These are phyloP conservation scores for Prionace glauca DNA, from an alignment of 2,797 vertebrate species.

Conservation along the genomic window DNA sequence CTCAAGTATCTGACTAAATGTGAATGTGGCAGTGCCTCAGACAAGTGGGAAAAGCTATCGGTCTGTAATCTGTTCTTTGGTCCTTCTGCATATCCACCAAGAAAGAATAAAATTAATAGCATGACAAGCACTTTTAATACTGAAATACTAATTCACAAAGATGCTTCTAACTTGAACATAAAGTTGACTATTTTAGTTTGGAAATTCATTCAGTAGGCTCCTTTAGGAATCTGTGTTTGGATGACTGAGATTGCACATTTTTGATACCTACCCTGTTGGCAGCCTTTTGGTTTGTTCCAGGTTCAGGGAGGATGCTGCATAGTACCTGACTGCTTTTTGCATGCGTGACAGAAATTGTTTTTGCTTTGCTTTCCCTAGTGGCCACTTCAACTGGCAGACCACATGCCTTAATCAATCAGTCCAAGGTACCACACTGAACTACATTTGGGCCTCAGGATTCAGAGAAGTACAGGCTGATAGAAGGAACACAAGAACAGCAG, in stretches of 20 bases:
- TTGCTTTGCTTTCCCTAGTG: neutral
- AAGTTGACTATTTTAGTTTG: neutral
- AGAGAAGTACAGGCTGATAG: neutral
- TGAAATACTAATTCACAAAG: neutral
- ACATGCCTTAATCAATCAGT: neutral
- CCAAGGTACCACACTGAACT: neutral
- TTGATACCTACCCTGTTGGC: neutral
- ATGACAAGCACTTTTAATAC: neutral
- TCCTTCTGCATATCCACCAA: neutral
- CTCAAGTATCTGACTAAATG: neutral
- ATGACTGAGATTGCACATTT: no score
- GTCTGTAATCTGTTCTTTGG: neutral
- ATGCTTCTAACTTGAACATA: neutral
- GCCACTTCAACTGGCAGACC: neutral
- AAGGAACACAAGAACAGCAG: neutral
- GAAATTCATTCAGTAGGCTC: neutral
- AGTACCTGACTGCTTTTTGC: neutral
- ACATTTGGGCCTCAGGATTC: neutral
- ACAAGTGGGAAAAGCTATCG: neutral
- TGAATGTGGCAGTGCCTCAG: neutral
- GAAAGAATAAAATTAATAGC: neutral
- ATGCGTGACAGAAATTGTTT: neutral
- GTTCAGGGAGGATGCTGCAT: neutral
- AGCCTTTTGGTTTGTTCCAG: neutral
- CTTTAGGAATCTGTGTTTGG: neutral